Evolutionary conservation across 2,113 vertebrate genomes (phyloP).

Genomic region (Hepsetus odoe): DNA sequence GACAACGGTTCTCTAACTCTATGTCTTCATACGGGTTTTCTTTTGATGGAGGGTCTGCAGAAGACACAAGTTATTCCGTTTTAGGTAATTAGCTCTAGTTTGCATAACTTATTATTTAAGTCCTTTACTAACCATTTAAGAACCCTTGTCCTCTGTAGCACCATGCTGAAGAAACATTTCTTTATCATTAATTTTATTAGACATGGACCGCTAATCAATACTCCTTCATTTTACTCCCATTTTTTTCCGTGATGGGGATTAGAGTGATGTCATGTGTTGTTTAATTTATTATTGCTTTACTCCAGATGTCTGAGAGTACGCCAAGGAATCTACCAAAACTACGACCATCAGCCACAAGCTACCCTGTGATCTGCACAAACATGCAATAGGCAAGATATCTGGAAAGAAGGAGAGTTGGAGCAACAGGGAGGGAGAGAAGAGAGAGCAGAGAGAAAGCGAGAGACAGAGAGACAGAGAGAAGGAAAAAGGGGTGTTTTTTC

Average conservation of each 20-base stretch:
- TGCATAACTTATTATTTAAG: no score
- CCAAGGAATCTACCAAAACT: conserved; percentile 40
- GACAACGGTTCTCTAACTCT: conserved; percentile 86
- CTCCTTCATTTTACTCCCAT: neutral
- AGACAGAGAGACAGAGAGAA: conserved; percentile 27
- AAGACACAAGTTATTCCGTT: conserved; percentile 13
- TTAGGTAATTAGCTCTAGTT: neutral
- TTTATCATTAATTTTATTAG: neutral
- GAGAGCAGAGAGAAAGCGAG: conserved; percentile 15
- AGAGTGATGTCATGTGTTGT: conserved; percentile 43
- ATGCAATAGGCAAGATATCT: neutral
- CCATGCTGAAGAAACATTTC: neutral
- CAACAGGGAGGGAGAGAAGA: conserved; percentile 15
- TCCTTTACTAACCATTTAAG: no score
- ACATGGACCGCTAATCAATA: conserved; percentile 34
- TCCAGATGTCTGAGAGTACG: conserved; percentile 61
- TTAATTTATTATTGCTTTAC: conserved; percentile 55
- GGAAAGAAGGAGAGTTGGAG: conserved; percentile 25
- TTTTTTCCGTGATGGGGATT: conserved; percentile 52
- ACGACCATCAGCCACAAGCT: neutral
- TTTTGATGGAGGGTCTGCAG: conserved; percentile 88
- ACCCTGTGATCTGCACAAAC: conserved; percentile 8
- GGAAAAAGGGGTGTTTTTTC: conserved; percentile 30
- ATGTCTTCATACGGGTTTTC: conserved; percentile 98
- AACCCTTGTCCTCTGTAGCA: no score